Evolutionary conservation across 2,888 invertebrate species (phyloP).

Genomic region (Diaperis boleti): DNA sequence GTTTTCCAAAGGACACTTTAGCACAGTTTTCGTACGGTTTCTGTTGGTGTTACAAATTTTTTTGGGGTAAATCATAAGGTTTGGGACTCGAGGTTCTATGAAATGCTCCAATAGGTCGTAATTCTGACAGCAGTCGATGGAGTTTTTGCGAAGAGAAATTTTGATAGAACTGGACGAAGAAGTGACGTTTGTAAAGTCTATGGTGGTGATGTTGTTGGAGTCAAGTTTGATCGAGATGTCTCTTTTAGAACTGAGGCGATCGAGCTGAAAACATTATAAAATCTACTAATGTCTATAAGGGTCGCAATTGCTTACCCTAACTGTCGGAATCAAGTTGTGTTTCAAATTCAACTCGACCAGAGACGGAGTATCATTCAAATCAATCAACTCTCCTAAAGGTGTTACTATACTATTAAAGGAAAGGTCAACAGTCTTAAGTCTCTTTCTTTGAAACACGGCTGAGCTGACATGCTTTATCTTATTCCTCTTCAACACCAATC

Average conservation of each 20-base stretch:
- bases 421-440: not conserved
- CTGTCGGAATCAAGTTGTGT: not conserved
- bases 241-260: not conserved
- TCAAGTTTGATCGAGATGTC: constrained; percentile 1
- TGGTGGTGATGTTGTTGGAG: not conserved
- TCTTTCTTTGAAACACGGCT: not conserved
- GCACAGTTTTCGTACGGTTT: too few species aligned
- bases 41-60: not conserved
- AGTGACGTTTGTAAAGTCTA: not conserved
- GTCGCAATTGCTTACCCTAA: constrained; percentile 11
- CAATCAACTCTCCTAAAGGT: not conserved
- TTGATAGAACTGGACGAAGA: not conserved
- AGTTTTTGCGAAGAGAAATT: constrained; percentile 3
- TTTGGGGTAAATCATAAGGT: not conserved
- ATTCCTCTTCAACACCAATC: not conserved
- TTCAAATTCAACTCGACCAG: not conserved
- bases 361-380: not conserved
- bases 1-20: constrained; percentile 6
- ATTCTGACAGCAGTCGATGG: constrained; percentile 5
- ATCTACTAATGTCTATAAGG: not conserved
- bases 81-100: too few species aligned
- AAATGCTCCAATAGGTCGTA: not conserved
- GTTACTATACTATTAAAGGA: constrained; percentile 1
- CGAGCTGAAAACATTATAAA: constrained; percentile 10
- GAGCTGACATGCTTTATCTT: not conserved